Evolutionary conservation across 1,140 invertebrate species (phyloP).

Genomic region (Steinernema khuongi): DNA sequence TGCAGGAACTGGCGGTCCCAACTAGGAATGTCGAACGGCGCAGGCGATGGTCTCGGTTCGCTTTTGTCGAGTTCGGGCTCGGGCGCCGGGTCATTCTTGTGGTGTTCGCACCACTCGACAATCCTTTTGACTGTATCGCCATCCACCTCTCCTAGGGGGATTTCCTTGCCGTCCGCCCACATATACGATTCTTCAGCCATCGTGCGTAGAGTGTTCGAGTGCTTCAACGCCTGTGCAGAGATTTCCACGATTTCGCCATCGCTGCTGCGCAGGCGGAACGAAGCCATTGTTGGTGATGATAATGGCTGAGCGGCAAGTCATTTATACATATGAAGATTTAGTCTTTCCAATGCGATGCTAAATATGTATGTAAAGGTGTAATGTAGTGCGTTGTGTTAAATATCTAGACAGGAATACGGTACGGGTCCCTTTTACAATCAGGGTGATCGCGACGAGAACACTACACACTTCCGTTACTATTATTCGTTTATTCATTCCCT

Average conservation of each 20-base stretch:
- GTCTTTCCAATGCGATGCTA: too few relatives aligned
- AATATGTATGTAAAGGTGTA: too few relatives aligned
- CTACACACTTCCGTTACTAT: too few relatives aligned
- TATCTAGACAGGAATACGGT: too few relatives aligned
- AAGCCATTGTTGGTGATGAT: too few relatives aligned
- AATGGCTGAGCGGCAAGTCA: too few relatives aligned
- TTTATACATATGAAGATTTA: too few relatives aligned
- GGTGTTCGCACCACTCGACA: not conserved
- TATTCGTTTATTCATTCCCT: too few relatives aligned
- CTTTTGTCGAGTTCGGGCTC: not conserved
- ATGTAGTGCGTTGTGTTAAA: too few relatives aligned
- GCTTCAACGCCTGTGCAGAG: not conserved
- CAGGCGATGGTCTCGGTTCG: not conserved
- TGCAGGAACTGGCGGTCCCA: conserved; percentile 1
- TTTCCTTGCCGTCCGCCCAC: not conserved
- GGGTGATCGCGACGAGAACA: too few relatives aligned
- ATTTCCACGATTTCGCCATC: not conserved
- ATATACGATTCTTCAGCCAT: not conserved
- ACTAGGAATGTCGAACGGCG: not conserved
- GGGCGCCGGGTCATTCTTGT: not conserved
- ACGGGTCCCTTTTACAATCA: too few relatives aligned
- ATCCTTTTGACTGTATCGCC: not conserved
- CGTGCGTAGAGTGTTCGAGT: not conserved
- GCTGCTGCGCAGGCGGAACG: too few relatives aligned
- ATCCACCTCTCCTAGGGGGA: not conserved